Evolutionary conservation across 1,140 invertebrate species (phyloP), one percentile per base, ranked within the genome.

Genomic region (Drosophila varians): DNA sequence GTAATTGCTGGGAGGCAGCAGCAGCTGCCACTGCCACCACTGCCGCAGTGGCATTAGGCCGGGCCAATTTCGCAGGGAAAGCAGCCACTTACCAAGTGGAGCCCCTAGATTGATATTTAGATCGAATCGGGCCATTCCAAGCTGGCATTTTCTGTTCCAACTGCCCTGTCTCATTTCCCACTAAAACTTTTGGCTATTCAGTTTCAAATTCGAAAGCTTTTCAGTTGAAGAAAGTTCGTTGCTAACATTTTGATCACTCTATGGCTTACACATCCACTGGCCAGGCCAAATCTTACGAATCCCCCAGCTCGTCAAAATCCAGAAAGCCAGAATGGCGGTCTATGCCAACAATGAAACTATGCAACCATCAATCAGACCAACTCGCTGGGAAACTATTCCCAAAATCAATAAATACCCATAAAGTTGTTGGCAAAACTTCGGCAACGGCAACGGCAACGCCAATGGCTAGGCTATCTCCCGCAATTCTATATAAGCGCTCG

Each of bases 321-420:
- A 54, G 49, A 43, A 40, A 2, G 38, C 61, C 23, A 18, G 16
- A 43, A n/a, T 11, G 28, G 49, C 43, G 19, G 40, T 60, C 23
- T 42, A 51, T 11, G 12, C 31, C 64, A 52, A 52, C 61, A 53
- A 51, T 49, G 43, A 5, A 64, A 60, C 61, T 56, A 51, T 49
- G 43, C 7, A 64, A 60, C 80, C 61, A 84, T 84, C 79, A 86
- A 86, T 84, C 79, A 84, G 62, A 60, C 52, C 60, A 79, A 86
- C 61, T 69, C 40, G 69, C 51, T 70, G 36, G 49, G 34, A 74
- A 42, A 82, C 75, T 86, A 84, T 86, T 79, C 75, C 38, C 66
- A 66, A 84, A 84, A 84, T 84, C 79, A 84, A 84, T 84, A 84
- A 84, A 84, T 84, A 86, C 71, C 75, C 79, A 75, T 75, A 79